Evolutionary conservation across 2,888 invertebrate genomes (phyloP), one percentile per base, ranked within the genome.

Genomic region (Operophtera brumata): DNA sequence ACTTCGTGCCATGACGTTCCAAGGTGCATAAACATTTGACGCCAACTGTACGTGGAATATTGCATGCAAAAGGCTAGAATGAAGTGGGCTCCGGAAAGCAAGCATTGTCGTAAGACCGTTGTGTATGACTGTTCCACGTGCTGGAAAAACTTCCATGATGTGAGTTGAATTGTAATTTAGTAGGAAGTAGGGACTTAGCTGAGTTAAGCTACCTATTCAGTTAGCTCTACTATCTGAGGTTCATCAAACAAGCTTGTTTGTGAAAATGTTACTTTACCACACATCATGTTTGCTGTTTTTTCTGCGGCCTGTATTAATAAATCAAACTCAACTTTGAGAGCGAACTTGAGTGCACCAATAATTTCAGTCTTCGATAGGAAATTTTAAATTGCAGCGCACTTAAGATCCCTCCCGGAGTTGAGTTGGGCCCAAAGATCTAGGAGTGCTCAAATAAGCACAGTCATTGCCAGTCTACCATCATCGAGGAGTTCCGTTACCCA

Each of bases 21-120:
- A 34, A 36, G 25, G 34, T 26, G 12, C 39, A 47, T 51, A 25
- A 32, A 12, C 46, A 52, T 62, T 61, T 54, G 53, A 14, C 40
- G 43, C 14, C 28, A 43, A 54, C 49, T 45, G 56, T 62, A 61
- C 56, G 54, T 61, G 70, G 71, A 73, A 73, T 73, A 73, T 80
- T 73, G 80, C 83, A 82, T 80, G 81, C 74, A 68, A 75, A 74
- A 70, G 67, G 73, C 73, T 70, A 78, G 73, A 79, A 77, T 71
- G 54, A 54, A 55, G 55, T 56, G 44, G 55, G 42, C 35, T 50
- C 67, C 57, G 61, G 60, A 59, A 64, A 57, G 54, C 62, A 51
- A 59, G 70, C 65, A 71, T 66, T 57, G 64, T 64, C 51, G 44
- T 67, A 68, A 59, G 66, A 61, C 63, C 64, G 66, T 50, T 62